phyloP scores from a whole-genome alignment of 2,113 vertebrate genomes.

The Lontra canadensis region DNA sequence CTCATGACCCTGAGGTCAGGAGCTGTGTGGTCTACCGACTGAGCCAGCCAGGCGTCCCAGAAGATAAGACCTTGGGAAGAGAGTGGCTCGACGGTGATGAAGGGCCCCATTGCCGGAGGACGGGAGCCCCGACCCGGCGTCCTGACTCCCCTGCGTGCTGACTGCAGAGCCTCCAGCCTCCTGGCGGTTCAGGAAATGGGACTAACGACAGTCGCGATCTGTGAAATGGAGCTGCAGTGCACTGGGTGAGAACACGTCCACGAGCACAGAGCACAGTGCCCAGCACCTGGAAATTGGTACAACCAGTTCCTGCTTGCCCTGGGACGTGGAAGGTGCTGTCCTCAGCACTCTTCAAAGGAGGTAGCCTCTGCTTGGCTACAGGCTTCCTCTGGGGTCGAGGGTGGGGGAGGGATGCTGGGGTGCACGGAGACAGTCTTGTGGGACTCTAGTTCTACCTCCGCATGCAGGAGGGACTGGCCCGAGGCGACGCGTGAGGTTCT shows the following conservation, averaged over 20 bases:
- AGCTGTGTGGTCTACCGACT: not conserved
- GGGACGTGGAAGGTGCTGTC: rapidly evolving
- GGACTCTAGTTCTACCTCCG: not conserved
- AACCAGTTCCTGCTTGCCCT: not conserved
- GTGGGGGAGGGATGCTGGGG: not conserved
- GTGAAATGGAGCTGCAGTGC: not conserved
- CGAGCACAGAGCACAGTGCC: not conserved
- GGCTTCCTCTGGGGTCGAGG: not conserved
- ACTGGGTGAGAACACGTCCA: rapidly evolving
- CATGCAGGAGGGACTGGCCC: not conserved
- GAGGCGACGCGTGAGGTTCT: rapidly evolving
- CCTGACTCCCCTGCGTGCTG: not conserved
- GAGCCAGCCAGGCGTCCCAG: not conserved
- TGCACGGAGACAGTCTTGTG: not conserved
- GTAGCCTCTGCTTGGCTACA: not conserved
- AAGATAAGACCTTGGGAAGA: not conserved
- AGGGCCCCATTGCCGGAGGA: not conserved
- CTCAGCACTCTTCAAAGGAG: no score
- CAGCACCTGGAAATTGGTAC: rapidly evolving
- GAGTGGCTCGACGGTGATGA: not conserved
- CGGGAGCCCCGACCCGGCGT: not conserved
- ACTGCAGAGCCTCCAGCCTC: not conserved
- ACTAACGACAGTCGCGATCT: no score
- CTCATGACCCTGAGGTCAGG: not conserved
- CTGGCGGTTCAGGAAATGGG: not conserved